Base-by-base conservation (phyloP, 2,888 invertebrate species). In the Meta bourneti region DNA sequence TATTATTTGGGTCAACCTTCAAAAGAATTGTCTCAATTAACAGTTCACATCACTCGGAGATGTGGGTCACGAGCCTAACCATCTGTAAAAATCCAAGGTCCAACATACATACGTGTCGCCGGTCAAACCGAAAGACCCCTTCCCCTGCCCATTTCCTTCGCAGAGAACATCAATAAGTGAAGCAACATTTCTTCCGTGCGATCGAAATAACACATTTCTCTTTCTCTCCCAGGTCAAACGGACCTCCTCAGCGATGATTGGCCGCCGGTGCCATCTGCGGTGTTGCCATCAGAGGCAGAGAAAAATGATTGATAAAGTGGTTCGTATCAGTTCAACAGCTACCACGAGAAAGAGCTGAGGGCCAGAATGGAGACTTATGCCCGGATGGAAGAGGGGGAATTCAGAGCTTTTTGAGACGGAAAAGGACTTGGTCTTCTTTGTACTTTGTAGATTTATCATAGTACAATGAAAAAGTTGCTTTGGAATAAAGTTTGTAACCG, bases 241-340 rank as follows among this genome's bases (percentile, higher is more conserved):
- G 80, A 88, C 71, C 81, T 75, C 80, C 75, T 80, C 75, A 52
- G 52, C 79, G 88, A 88, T 84, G 83, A 78, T 77, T 77, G 78
- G 79, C 79, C 83, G 78, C 48, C 84, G 61, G 54, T 78, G 70
- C 80, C 89, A 80, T 80, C 80, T 81, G 80, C 74, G 74, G 83
- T 72, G 83, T 84, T 90, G 89, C 89, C 79, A 84, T 88, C 89
- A 72, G 88, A 74, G 72, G 79, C 78, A 71, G 79, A 84, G 78
- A 84, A 90, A 90, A 84, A 79, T 90, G 89, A 90, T 90, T 83
- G 89, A 90, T 90, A 90, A 84, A 89, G 84, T 83, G 83, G 89
- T 78, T 72, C 70, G 16, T 81, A 89, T 82, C 70, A 54, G 52
- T 87, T 87, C 87, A 87, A 79, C 87, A 87, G 71, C 79, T 71